phyloP scores from a whole-genome alignment of 2,113 vertebrate species.

The Rhinoptilus africanus region DNA sequence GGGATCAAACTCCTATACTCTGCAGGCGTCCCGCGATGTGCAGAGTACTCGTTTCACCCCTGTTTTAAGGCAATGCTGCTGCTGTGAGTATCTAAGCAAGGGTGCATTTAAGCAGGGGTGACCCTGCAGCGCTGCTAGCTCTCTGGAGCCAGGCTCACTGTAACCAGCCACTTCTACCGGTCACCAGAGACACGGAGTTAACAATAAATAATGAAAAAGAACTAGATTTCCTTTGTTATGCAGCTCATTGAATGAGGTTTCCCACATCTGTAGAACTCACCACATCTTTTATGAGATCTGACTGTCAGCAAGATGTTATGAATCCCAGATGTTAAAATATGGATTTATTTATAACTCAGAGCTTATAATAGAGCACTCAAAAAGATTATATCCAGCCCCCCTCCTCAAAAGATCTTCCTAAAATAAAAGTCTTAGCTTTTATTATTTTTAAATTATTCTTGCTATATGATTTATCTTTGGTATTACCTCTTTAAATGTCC shows the following conservation, averaged over 20 bases:
- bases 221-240: conserved; percentile 59
- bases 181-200: background rate
- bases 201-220: conserved; percentile 28
- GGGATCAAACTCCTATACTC: background rate
- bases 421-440: conserved; percentile 21
- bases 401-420: conserved; percentile 51
- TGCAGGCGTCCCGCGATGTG: background rate
- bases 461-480: conserved; percentile 2
- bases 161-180: background rate
- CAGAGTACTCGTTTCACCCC: background rate
- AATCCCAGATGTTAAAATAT: conserved; percentile 71
- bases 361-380: conserved; percentile 46
- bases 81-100: background rate
- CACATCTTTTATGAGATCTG: conserved; percentile 68
- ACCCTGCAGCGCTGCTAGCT: background rate
- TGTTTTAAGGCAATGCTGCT: background rate
- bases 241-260: conserved; percentile 56
- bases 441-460: conserved; percentile 37
- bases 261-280: conserved; percentile 60
- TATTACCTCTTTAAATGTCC: conserved; percentile 22
- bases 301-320: conserved; percentile 69
- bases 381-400: conserved; percentile 38
- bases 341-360: conserved; percentile 57
- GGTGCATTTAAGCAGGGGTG: background rate
- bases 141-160: background rate